A percentile compares a stretch with the other conserved stretches of the same genome.
These are phyloP conservation scores for Falco concolor DNA, from an alignment of 2,797 vertebrate species.

Conservation along the genomic window DNA sequence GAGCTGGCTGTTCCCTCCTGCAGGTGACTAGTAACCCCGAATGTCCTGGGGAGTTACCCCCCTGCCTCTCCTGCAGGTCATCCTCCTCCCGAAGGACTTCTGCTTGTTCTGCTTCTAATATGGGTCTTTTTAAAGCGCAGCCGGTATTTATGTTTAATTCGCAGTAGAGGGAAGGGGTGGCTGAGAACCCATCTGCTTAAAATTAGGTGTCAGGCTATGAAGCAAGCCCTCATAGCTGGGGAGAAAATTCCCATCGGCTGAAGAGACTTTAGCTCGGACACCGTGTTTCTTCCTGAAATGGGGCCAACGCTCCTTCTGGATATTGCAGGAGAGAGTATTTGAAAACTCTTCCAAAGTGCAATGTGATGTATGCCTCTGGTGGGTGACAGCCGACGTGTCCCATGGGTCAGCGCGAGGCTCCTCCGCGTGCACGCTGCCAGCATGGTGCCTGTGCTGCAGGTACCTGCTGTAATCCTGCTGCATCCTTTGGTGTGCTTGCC, in stretches of 20 bases:
- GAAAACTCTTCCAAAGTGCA: neutral
- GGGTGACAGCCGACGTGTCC: neutral
- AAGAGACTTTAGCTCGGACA: neutral
- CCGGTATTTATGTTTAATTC: neutral
- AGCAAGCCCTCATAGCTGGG: neutral
- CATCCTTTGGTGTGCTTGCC: neutral
- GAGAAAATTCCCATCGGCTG: neutral
- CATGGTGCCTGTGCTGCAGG: neutral
- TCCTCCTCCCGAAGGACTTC: neutral
- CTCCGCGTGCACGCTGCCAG: neutral
- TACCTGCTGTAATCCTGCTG: neutral
- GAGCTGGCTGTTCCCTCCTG: neutral
- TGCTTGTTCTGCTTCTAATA: neutral
- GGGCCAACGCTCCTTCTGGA: neutral
- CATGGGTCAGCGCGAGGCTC: neutral
- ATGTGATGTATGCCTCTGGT: neutral
- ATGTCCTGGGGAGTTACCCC: neutral
- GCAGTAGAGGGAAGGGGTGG: neutral
- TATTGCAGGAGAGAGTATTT: neutral
- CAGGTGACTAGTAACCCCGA: fast-evolving
- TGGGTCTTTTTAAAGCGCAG: neutral
- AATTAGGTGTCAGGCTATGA: neutral
- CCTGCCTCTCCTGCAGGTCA: neutral
- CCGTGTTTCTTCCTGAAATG: fast-evolving
- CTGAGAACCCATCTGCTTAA: neutral